Base-by-base conservation (phyloP, 1,140 invertebrate species). In the Monochamus saltuarius region DNA sequence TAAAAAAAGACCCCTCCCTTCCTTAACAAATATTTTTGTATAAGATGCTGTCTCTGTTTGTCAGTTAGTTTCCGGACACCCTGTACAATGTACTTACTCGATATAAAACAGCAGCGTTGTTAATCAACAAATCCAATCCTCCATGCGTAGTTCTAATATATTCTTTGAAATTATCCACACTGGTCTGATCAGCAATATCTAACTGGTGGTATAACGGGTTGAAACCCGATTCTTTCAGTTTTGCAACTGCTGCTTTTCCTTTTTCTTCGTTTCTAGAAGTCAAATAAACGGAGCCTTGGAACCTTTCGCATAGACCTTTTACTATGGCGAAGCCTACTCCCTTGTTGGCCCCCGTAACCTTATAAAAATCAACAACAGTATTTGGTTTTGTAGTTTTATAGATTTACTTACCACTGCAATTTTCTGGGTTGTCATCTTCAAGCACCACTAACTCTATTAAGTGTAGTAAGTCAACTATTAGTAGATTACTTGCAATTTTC, bases 21-120 rank as follows among this genome's bases (percentile, higher is more conserved):
- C n/a, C n/a, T n/a, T n/a, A n/a, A n/a, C n/a, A n/a, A n/a, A n/a
- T n/a, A n/a, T n/a, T n/a, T n/a, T n/a, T n/a, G n/a, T n/a, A n/a
- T n/a, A n/a, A n/a, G n/a, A n/a, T n/a, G n/a, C n/a, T n/a, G n/a
- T n/a, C n/a, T n/a, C n/a, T n/a, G n/a, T n/a, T n/a, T n/a, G n/a
- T n/a, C n/a, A n/a, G n/a, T n/a, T n/a, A n/a, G n/a, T n/a, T n/a
- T n/a, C n/a, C n/a, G n/a, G n/a, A n/a, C n/a, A n/a, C n/a, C n/a
- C n/a, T n/a, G n/a, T n/a, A n/a, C n/a, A n/a, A n/a, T 35, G 35
- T 0, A 11, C 40, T 55, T 65, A 78, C 83, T 71, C 84, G 88
- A 70, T 84, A 92, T 4, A 88, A 87, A 55, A 93, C 91, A 0
- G 84, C 91, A 46, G 91, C 91, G 80, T 94, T 94, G 71, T 93